Conservation (phyloP, 2,888 invertebrate genomes). For the Epistrophe grossulariae region DNA sequence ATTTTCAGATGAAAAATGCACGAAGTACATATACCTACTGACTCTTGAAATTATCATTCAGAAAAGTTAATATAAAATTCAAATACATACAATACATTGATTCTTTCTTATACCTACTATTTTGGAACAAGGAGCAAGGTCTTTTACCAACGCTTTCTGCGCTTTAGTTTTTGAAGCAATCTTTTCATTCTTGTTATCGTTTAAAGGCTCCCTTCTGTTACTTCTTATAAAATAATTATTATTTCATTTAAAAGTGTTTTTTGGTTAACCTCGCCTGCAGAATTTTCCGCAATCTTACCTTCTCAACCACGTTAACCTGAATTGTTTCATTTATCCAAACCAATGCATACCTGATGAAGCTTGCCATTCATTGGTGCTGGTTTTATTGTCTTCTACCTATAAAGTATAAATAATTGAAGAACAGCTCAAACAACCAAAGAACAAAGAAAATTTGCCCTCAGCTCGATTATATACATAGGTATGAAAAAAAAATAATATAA, state of each 20-base stretch:
- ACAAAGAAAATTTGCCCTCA: conserved; percentile 63
- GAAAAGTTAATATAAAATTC: no score
- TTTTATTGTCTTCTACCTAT: conserved; percentile 29
- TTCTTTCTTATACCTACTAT: no score
- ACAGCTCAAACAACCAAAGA: conserved; percentile 54
- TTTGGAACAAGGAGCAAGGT: not conserved
- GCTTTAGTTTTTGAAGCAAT: not conserved
- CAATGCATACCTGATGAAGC: conserved; percentile 45
- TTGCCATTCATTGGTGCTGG: conserved; percentile 25
- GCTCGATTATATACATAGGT: not conserved
- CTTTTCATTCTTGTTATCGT: not conserved
- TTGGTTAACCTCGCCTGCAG: not conserved
- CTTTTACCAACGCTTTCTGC: no score
- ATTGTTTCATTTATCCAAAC: conserved; percentile 32
- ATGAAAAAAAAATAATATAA: not conserved
- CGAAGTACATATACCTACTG: no score
- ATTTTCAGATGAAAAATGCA: no score
- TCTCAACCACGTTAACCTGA: conserved; percentile 1
- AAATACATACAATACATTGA: no score
- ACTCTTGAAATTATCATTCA: no score
- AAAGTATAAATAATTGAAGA: conserved; percentile 66
- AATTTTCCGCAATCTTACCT: conserved; percentile 3
- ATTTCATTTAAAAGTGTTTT: conserved; percentile 8
- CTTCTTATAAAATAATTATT: conserved; percentile 4
- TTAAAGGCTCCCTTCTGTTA: not conserved